Percentiles rank a stretch among this genome's conserved stretches.
These are phyloP conservation scores for Erythrolamprus reginae DNA, from an alignment of 2,113 vertebrate species.

Conservation along the genomic window DNA sequence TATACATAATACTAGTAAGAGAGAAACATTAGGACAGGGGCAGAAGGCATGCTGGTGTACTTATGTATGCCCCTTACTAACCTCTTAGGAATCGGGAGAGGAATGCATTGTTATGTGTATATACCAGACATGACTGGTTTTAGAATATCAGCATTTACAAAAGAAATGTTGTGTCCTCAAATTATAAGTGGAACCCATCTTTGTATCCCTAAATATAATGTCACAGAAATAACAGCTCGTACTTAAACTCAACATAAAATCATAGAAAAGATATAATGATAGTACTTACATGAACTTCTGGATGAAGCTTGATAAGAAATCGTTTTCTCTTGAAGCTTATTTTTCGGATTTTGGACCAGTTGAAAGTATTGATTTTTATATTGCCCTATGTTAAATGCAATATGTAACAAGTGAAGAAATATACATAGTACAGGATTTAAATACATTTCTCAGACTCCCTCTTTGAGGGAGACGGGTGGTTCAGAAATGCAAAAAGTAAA, in stretches of 20 bases:
- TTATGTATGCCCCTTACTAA: no score
- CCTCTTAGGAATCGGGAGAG: no score
- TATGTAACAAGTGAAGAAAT: not conserved
- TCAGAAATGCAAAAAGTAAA: not conserved
- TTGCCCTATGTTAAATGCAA: constrained; percentile 71
- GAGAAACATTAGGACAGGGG: no score
- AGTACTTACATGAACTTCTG: constrained; percentile 85
- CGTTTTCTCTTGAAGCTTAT: constrained; percentile 96
- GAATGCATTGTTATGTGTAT: not conserved
- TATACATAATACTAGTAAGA: no score
- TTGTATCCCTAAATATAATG: not conserved
- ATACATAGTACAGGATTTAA: not conserved
- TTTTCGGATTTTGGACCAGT: constrained; percentile 98
- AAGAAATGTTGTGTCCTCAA: not conserved
- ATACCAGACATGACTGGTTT: not conserved
- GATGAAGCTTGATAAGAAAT: constrained; percentile 94
- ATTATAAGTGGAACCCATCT: not conserved
- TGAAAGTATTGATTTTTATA: constrained; percentile 98
- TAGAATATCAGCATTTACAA: not conserved
- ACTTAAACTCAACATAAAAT: not conserved
- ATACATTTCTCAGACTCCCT: not conserved
- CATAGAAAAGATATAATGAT: not conserved
- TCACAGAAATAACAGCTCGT: not conserved
- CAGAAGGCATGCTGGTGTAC: no score
- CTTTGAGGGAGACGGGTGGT: not conserved